These are phyloP conservation scores for Allobates femoralis DNA, from an alignment of 2,797 vertebrate species.

Conservation along the genomic window DNA sequence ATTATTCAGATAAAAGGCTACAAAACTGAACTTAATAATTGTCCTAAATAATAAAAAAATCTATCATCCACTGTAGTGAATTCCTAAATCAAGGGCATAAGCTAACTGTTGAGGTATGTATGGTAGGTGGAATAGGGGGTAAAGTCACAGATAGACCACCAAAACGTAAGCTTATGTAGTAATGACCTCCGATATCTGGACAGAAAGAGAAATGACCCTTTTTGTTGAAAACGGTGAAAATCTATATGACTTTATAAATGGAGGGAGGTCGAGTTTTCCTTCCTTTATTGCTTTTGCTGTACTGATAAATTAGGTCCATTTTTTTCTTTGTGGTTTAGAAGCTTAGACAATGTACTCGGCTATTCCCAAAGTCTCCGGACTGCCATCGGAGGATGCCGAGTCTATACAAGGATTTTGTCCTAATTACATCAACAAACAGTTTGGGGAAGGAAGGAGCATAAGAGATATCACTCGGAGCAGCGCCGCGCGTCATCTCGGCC, in stretches of 20 bases:
- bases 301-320: conserved; percentile 46
- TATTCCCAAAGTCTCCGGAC: conserved; percentile 43
- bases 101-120: too few species aligned
- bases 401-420: conserved; percentile 3
- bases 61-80: too few species aligned
- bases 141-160: too few species aligned
- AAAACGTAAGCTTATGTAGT: background rate
- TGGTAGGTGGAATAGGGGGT: too few species aligned
- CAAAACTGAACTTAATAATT: too few species aligned
- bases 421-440: conserved; percentile 40
- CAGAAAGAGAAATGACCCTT: background rate
- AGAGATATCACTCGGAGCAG: background rate
- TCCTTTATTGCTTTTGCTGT: background rate
- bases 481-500: background rate
- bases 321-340: conserved; percentile 24
- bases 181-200: background rate
- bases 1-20: too few species aligned
- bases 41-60: too few species aligned
- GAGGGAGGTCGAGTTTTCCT: background rate
- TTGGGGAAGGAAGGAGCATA: background rate
- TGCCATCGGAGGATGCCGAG: conserved; percentile 14
- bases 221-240: background rate
- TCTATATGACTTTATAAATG: background rate
- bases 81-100: too few species aligned
- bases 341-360: conserved; percentile 22